Base-by-base conservation (phyloP, 2,113 vertebrate genomes). In the Strix uralensis region DNA sequence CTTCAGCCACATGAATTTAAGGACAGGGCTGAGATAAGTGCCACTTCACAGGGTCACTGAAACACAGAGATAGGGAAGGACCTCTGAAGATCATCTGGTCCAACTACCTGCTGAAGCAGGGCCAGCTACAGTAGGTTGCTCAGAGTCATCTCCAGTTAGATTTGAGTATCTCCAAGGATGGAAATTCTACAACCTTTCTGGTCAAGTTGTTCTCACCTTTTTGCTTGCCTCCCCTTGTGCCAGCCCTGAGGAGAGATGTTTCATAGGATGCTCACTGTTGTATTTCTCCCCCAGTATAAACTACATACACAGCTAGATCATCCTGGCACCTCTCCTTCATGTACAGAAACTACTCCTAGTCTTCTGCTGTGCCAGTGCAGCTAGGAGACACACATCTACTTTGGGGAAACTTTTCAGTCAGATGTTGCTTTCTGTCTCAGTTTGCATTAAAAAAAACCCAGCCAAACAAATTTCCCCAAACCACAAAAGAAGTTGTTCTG, bases 211-310 rank as follows among this genome's bases (percentile, higher is more conserved):
- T 88, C 7, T 8, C 11, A 30, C 3, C 2, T 62, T 63, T 80
- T 70, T 70, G 1, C 7, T 70, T 83, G 40, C 7, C 2, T 72
- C 0, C 3, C 17, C 5, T 73, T 1, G 0, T 79, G 36, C 5
- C 12, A 77, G 16, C 4, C 10, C 23, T 7, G 11, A 29, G 23
- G 5, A 65, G 12, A 34, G 32, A 21, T 49, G 6, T 71, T 89
- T 51, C 38, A 9, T 10, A 49, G 22, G 9, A n/a, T 70, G 27
- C 38, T 91, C 18, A 34, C 29, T 51, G 32, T 79, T 74, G 15
- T 29, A 22, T 78, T 79, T 92, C 27, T 77, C 30, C 14, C 7
- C 4, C 5, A 8, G 2, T 40, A 29, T 40, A 77, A 52, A 55
- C 10, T n/a, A 26, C 8, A 13, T 69, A 34, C 15, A 57, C 30